Base-by-base conservation (phyloP, 2,113 vertebrate genomes). In the Columbina picui region DNA sequence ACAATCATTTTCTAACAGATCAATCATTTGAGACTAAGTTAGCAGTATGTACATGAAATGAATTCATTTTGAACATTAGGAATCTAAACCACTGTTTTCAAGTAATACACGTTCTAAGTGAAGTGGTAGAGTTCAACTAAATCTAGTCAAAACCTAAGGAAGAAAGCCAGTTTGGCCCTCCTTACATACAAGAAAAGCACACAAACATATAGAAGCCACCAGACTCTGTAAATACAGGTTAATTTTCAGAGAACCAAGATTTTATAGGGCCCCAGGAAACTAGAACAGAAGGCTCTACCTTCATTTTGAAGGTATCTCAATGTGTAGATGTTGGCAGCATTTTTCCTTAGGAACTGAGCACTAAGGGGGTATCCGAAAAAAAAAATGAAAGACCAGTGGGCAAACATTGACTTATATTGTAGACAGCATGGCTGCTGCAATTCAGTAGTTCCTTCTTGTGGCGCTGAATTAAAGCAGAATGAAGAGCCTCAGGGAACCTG, bases 331-430 rank as follows among this genome's bases (percentile, higher is more conserved):
- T 30, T 81, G 52, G 86, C 43, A 71, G 19, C 47, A 23, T 63
- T 75, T 65, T 14, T 29, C 22, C 59, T 39, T 36, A 60, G 8
- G 30, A 71, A 71, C 1, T 71, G 30, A 82, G n/a, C 30, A 25
- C 49, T 61, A 53, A 80, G 21, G 23, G 27, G 12, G 83, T 56
- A 53, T 26, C n/a, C 75, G 87, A 45, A 45, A 43, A 17, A 25
- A 82, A 79, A 87, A 89, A 45, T 4, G 63, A 14, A 34, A 38
- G 22, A 75, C 49, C 56, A 68, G 43, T 0, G 0, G 1, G 0
- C 29, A 74, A 87, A 34, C 2, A 14, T 7, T 77, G 69, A n/a
- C 22, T 74, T 80, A 23, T 21, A 69, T 0, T 70, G 55, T 47
- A 85, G 63, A 57, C 59, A 79, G 29, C 12, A 22, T 1, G n/a